Conservation (phyloP, 2,113 vertebrate genomes). For the Delphinapterus leucas region DNA sequence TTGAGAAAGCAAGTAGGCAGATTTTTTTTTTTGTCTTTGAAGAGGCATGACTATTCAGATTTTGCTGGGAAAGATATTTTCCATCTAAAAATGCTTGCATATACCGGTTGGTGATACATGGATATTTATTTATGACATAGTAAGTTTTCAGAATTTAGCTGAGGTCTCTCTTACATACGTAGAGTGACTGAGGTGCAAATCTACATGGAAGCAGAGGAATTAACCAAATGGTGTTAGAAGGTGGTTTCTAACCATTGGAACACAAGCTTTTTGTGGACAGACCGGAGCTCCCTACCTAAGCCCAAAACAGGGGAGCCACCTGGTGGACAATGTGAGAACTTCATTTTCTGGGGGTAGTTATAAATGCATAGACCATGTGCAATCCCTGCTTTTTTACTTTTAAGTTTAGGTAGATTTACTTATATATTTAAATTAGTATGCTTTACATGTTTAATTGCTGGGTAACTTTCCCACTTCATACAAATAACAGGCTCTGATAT, state of each 20-base stretch:
- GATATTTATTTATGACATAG: not conserved
- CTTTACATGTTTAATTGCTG: not conserved
- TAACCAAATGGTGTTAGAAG: not conserved
- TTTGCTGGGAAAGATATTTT: not conserved
- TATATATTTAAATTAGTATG: not conserved
- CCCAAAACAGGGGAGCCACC: slow-evolving; percentile 43
- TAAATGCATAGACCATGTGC: not conserved
- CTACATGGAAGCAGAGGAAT: not conserved
- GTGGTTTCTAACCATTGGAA: not conserved
- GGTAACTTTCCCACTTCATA: not conserved
- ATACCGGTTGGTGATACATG: not conserved
- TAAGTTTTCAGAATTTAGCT: not conserved
- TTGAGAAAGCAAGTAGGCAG: not conserved
- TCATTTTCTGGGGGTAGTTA: not conserved
- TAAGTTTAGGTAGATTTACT: not conserved
- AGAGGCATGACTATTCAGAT: not conserved
- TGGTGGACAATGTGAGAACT: slow-evolving; percentile 45
- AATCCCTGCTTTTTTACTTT: not conserved
- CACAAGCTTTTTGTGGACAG: slow-evolving; percentile 9
- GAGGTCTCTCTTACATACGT: not conserved
- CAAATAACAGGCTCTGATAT: not conserved
- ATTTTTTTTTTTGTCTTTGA: not conserved
- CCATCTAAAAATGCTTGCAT: not conserved
- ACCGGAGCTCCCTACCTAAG: not conserved
- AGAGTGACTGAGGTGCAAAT: not conserved